These are phyloP conservation scores for Mizuhopecten yessoensis DNA, from an alignment of 1,140 invertebrate genomes.

Conservation along the genomic window DNA sequence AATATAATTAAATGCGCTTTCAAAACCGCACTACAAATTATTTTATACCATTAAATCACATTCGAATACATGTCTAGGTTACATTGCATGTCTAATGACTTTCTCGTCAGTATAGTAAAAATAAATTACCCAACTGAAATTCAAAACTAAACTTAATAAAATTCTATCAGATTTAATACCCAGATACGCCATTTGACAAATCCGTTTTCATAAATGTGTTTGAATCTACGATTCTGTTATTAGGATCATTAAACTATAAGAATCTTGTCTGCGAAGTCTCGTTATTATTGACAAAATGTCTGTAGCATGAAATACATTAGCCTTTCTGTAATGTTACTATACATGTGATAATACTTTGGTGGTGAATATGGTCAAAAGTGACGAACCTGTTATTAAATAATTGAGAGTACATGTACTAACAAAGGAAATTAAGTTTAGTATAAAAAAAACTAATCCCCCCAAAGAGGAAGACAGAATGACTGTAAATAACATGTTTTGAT, in stretches of 20 bases:
- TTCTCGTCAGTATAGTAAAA: neutral
- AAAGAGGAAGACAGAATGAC: too few species aligned
- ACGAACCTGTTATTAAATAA: neutral
- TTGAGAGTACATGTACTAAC: neutral
- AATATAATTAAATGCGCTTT: neutral
- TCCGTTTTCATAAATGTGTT: neutral
- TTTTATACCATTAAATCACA: neutral
- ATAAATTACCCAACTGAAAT: neutral
- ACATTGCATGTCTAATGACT: neutral
- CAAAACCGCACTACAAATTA: neutral
- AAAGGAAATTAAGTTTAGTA: neutral
- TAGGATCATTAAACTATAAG: neutral
- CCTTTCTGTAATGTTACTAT: neutral
- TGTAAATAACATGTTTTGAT: too few species aligned
- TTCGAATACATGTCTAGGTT: too few species aligned
- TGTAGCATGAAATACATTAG: neutral
- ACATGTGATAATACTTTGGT: too few species aligned
- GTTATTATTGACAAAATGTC: neutral
- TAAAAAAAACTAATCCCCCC: too few species aligned
- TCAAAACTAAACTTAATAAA: neutral
- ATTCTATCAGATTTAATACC: neutral
- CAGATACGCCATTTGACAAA: neutral
- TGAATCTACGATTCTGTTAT: neutral
- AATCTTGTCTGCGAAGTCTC: neutral
- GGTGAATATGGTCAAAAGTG: neutral